phyloP scores from a whole-genome alignment of 2,113 vertebrate genomes.

The Chaenocephalus aceratus region DNA sequence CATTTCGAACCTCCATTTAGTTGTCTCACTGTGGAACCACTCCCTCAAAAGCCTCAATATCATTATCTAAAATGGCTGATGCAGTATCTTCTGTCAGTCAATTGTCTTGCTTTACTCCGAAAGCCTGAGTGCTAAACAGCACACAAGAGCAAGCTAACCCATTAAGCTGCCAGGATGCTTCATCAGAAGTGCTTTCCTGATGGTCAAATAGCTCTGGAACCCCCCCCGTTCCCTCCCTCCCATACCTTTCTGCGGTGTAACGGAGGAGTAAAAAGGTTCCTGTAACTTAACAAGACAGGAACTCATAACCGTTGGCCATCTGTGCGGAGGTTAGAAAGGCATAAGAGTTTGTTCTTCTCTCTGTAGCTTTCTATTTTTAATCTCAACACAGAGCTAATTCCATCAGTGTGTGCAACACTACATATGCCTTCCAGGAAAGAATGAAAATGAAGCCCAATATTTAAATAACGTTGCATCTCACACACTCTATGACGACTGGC shows the following conservation, averaged over 20 bases:
- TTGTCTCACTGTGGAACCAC: not conserved
- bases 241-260: not conserved
- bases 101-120: slow-evolving; percentile 13
- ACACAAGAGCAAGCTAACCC: not conserved
- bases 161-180: slow-evolving; percentile 1
- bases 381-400: not conserved
- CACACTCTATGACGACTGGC: too few species aligned
- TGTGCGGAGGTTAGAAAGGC: not conserved
- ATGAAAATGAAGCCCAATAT: not conserved
- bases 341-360: not conserved
- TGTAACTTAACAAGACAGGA: not conserved
- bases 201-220: not conserved
- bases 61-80: slow-evolving; percentile 15
- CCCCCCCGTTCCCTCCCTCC: too few species aligned
- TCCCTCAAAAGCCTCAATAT: not conserved
- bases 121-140: not conserved
- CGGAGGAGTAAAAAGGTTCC: not conserved
- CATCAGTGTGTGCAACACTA: not conserved
- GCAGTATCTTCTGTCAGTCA: slow-evolving; percentile 2
- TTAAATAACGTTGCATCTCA: not conserved
- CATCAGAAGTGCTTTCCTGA: slow-evolving; percentile 1
- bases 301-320: not conserved
- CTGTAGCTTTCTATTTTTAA: not conserved
- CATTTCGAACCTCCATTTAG: not conserved
- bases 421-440: too few species aligned